A percentile compares a stretch with the other conserved stretches of the same genome.
Conservation (phyloP, 2,888 invertebrate species). For the Entomobrya multifasciata region DNA sequence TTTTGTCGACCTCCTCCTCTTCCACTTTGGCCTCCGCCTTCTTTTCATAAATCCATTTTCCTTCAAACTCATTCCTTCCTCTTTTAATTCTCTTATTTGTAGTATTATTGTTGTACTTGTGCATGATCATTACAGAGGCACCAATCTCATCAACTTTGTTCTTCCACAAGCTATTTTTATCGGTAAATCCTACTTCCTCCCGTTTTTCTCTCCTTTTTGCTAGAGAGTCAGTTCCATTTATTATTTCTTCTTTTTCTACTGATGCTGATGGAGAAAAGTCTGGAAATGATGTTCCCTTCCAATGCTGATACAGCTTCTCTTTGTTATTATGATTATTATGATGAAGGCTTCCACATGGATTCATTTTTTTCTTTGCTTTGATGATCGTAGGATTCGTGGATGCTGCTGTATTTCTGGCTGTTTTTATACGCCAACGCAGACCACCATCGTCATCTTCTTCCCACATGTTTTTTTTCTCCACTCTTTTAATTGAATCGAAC, state of each 20-base stretch:
- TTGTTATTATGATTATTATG: not conserved
- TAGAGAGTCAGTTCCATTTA: slow-evolving; percentile 10
- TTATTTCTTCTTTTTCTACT: not conserved
- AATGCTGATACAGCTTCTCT: no score
- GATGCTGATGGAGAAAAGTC: not conserved
- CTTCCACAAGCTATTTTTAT: slow-evolving; percentile 15
- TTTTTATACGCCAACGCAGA: slow-evolving; percentile 36
- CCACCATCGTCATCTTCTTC: slow-evolving; percentile 40
- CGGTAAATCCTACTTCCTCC: not conserved
- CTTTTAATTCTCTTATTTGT: no score
- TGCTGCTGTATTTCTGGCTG: not conserved
- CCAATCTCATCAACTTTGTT: not conserved
- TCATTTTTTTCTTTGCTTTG: slow-evolving; percentile 14
- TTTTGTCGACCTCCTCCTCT: no score
- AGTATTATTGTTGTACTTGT: not conserved
- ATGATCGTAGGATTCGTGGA: not conserved
- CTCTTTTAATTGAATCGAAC: not conserved
- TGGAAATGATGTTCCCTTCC: slow-evolving; percentile 18
- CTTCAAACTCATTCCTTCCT: not conserved
- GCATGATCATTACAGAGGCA: not conserved
- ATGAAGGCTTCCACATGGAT: slow-evolving; percentile 23
- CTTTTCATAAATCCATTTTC: not conserved
- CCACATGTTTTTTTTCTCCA: slow-evolving; percentile 39
- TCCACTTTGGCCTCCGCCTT: no score
- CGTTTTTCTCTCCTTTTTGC: not conserved